Evolutionary conservation across 2,888 invertebrate genomes (phyloP).

Genomic region (Agriopis aurantiaria): DNA sequence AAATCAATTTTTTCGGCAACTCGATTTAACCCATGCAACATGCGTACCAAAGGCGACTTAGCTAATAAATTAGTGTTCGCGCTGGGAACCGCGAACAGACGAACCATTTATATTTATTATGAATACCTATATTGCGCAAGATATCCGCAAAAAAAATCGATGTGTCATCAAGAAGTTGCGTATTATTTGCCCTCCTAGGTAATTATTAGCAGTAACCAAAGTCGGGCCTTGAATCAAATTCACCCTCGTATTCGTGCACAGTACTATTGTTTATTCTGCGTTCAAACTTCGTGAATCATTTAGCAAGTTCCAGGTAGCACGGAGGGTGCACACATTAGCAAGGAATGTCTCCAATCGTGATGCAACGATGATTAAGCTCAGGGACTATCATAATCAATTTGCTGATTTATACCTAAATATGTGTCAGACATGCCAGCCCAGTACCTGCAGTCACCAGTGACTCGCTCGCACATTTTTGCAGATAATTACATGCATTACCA

Average conservation of each 20-base stretch:
- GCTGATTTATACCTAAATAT: neutral
- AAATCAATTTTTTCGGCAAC: too few relatives aligned
- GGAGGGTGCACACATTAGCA: neutral
- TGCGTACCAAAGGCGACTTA: too few relatives aligned
- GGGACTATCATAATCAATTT: neutral
- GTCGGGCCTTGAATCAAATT: neutral
- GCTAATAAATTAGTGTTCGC: too few relatives aligned
- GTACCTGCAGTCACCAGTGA: too few relatives aligned
- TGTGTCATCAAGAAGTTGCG: neutral
- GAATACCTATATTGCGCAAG: too few relatives aligned
- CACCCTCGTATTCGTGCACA: neutral
- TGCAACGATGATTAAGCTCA: conserved; percentile 1
- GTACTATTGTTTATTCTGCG: neutral
- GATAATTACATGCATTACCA: too few relatives aligned
- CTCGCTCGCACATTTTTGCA: too few relatives aligned
- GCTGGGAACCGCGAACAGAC: too few relatives aligned
- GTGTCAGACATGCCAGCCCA: too few relatives aligned
- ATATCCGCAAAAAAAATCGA: neutral
- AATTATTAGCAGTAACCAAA: too few relatives aligned
- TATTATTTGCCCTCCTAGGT: neutral
- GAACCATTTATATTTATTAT: too few relatives aligned
- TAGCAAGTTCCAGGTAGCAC: neutral
- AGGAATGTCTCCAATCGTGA: neutral
- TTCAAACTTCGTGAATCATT: neutral
- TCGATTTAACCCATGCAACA: too few relatives aligned